phyloP scores from a whole-genome alignment of 2,797 vertebrate species.

The Dallia pectoralis region DNA sequence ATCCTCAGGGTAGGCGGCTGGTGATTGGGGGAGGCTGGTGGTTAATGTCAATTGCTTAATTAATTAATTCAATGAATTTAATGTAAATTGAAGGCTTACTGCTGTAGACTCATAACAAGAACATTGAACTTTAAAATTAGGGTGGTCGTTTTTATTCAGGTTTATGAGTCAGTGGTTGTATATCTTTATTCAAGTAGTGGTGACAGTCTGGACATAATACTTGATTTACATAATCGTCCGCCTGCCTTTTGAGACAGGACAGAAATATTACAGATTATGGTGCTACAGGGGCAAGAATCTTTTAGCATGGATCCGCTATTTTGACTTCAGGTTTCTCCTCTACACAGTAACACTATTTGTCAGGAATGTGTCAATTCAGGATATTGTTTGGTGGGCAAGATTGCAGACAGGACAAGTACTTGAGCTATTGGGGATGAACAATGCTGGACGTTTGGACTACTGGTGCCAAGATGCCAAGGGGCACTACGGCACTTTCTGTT shows the following conservation, averaged over 20 bases:
- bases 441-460: slow-evolving; percentile 11
- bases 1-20: slow-evolving; percentile 84
- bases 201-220: background rate
- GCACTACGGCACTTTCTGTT: slow-evolving; percentile 39
- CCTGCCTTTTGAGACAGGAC: background rate
- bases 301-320: background rate
- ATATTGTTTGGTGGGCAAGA: background rate
- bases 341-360: background rate
- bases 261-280: slow-evolving; percentile 4
- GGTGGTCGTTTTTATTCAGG: slow-evolving; percentile 3
- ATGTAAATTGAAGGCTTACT: background rate
- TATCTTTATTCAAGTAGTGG: background rate
- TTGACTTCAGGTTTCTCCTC: background rate
- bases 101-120: background rate
- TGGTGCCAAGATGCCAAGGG: slow-evolving; percentile 30
- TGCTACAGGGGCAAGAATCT: background rate
- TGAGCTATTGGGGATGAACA: slow-evolving; percentile 15
- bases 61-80: no score
- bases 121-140: background rate
- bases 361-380: background rate
- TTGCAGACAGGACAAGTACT: background rate
- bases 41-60: background rate
- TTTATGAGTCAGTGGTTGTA: background rate
- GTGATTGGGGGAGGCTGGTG: background rate
- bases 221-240: slow-evolving; percentile 38